A percentile compares a stretch with the other conserved stretches of the same genome.
Evolutionary conservation across 2,888 invertebrate species (phyloP).

Genomic region (Rosalia funebris): DNA sequence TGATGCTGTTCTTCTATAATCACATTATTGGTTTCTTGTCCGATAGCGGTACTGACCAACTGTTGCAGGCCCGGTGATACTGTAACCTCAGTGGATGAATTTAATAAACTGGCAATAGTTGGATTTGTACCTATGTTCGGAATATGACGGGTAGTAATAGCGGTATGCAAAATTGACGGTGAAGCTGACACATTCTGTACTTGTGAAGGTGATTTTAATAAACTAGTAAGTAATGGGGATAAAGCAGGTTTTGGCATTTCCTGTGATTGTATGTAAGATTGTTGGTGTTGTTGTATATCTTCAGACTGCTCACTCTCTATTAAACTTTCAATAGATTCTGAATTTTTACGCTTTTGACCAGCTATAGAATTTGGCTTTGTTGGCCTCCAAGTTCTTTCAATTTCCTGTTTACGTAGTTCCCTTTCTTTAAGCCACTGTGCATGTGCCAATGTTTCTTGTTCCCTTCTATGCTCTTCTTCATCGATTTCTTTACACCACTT

Average conservation of each 20-base stretch:
- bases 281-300: slow-evolving; percentile 37
- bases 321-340: slow-evolving; percentile 57
- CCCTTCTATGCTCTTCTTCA: slow-evolving; percentile 75
- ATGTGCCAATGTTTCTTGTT: slow-evolving; percentile 73
- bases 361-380: slow-evolving; percentile 46
- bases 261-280: slow-evolving; percentile 33
- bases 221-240: slow-evolving; percentile 82
- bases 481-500: slow-evolving; percentile 81
- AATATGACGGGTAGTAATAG: slow-evolving; percentile 62
- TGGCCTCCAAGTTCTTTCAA: slow-evolving; percentile 72
- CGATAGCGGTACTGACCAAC: slow-evolving; percentile 65
- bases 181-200: slow-evolving; percentile 58
- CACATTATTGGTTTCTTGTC: slow-evolving; percentile 49
- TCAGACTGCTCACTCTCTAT: slow-evolving; percentile 55
- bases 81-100: slow-evolving; percentile 53
- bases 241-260: slow-evolving; percentile 66
- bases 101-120: slow-evolving; percentile 68
- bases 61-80: slow-evolving; percentile 66
- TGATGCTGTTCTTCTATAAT: slow-evolving; percentile 36
- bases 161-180: slow-evolving; percentile 62
- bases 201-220: slow-evolving; percentile 78
- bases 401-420: slow-evolving; percentile 72
- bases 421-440: slow-evolving; percentile 73
- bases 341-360: slow-evolving; percentile 60
- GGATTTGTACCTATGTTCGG: slow-evolving; percentile 59